Conservation (phyloP, 2,113 vertebrate species). For the Ramphastos sulfuratus region DNA sequence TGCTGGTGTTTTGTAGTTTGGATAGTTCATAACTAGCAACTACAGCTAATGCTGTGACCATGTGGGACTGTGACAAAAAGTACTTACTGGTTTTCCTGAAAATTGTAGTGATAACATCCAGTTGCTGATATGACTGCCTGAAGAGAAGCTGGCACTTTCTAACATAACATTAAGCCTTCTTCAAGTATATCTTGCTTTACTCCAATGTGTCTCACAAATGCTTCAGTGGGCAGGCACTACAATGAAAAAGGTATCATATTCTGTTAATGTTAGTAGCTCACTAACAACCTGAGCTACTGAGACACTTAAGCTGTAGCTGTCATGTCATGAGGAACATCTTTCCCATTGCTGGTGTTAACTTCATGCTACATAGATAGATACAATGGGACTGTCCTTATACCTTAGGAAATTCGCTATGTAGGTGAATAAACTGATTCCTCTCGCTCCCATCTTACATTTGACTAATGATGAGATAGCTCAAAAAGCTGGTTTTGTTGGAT, state of each 20-base stretch:
- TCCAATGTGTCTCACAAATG: slow-evolving; percentile 5
- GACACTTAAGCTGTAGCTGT: background rate
- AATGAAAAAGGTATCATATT: background rate
- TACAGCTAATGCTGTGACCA: background rate
- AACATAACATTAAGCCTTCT: background rate
- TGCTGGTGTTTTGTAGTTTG: background rate
- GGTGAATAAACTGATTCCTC: background rate
- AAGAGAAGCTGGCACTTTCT: slow-evolving; percentile 6
- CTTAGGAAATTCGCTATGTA: background rate
- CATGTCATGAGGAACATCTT: background rate
- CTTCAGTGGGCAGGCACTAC: slow-evolving; percentile 4
- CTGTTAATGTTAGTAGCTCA: background rate
- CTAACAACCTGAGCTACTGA: background rate
- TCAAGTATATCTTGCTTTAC: background rate
- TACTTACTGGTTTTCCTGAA: background rate
- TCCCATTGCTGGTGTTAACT: background rate
- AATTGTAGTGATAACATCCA: background rate
- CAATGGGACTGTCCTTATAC: background rate
- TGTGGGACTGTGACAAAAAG: background rate
- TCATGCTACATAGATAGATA: background rate
- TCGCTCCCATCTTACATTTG: background rate
- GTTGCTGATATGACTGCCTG: slow-evolving; percentile 38
- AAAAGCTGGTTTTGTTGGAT: background rate
- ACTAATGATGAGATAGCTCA: background rate
- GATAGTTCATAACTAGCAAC: background rate